Conservation (phyloP, 2,113 vertebrate genomes). For the Oreotragus oreotragus region DNA sequence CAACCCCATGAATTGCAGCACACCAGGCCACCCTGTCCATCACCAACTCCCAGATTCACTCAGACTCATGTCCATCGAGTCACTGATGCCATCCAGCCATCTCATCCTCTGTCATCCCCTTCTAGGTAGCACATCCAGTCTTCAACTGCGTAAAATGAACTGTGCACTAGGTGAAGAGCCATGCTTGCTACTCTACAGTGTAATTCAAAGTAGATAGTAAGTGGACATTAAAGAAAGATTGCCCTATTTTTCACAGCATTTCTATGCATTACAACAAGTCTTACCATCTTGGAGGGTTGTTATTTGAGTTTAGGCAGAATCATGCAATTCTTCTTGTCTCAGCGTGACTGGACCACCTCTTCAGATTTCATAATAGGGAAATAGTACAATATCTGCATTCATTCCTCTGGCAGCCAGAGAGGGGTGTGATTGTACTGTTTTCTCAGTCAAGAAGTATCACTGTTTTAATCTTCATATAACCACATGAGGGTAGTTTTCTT, state of each 20-base stretch:
- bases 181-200: neutral
- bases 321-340: conserved; percentile 42
- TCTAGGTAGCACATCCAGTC: neutral
- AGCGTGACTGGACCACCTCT: conserved; percentile 66
- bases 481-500: conserved; percentile 66
- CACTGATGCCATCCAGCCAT: too few relatives aligned
- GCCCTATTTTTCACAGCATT: conserved; percentile 27
- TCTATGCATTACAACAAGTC: neutral
- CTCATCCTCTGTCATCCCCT: too few relatives aligned
- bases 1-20: too few relatives aligned
- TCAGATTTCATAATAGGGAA: conserved; percentile 78
- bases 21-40: too few relatives aligned
- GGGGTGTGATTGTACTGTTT: conserved; percentile 83
- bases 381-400: conserved; percentile 82
- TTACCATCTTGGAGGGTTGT: conserved; percentile 30
- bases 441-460: conserved; percentile 87
- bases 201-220: conserved; percentile 33
- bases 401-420: conserved; percentile 79
- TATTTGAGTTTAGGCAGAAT: conserved; percentile 58
- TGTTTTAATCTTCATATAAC: conserved; percentile 83
- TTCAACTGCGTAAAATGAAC: conserved; percentile 7
- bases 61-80: too few relatives aligned
- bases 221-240: conserved; percentile 29
- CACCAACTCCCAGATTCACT: too few relatives aligned
- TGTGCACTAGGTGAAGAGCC: neutral